These are phyloP conservation scores for Menidia beryllina DNA, from an alignment of 2,113 vertebrate genomes.

Conservation along the genomic window DNA sequence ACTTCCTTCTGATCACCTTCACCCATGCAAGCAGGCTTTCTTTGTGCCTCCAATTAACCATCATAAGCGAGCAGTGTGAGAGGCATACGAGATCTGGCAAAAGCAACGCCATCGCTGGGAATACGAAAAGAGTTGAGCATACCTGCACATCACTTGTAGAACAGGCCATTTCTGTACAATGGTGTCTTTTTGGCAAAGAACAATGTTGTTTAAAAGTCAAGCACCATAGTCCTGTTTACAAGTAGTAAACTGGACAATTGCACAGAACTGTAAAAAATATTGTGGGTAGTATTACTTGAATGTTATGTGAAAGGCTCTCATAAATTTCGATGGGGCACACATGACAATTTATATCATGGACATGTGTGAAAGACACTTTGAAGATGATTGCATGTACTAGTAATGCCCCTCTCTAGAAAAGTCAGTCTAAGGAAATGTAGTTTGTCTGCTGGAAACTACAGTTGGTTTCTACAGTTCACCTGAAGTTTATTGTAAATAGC, in stretches of 20 bases:
- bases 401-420: neutral
- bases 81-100: slow-evolving; percentile 23
- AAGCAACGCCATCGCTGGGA: slow-evolving; percentile 35
- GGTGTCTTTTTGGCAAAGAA: neutral
- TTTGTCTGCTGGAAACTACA: neutral
- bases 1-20: slow-evolving; percentile 7
- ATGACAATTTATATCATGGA: too few species aligned
- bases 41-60: slow-evolving; percentile 23
- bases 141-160: slow-evolving; percentile 13
- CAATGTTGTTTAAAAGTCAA: neutral
- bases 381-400: neutral
- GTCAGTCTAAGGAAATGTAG: too few species aligned
- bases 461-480: neutral
- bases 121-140: slow-evolving; percentile 10
- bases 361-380: too few species aligned
- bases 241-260: neutral
- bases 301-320: too few species aligned
- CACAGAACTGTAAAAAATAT: too few species aligned
- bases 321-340: too few species aligned
- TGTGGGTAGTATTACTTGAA: too few species aligned
- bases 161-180: slow-evolving; percentile 13
- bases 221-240: neutral
- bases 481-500: neutral
- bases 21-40: slow-evolving; percentile 68
- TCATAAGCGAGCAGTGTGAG: slow-evolving; percentile 38